phyloP scores from a whole-genome alignment of 2,797 vertebrate genomes.

The Tauraco hartlaubi region DNA sequence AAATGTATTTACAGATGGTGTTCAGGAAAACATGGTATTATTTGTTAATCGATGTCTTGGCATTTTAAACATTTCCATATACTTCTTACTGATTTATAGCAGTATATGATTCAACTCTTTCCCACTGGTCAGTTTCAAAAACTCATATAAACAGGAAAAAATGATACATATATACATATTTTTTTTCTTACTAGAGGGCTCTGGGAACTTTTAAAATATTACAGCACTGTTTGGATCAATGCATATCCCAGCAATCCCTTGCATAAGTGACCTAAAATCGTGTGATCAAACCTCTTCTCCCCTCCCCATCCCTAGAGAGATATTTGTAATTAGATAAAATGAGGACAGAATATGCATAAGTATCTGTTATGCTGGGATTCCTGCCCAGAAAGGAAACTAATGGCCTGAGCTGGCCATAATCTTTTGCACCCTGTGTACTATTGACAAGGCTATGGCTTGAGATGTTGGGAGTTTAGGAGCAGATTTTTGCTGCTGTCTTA shows the following conservation, averaged over 20 bases:
- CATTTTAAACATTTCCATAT: constrained; percentile 33
- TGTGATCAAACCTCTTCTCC: constrained; percentile 74
- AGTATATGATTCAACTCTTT: constrained; percentile 6
- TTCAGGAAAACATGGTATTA: background rate
- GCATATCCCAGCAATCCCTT: constrained; percentile 58
- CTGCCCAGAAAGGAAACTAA: constrained; percentile 80
- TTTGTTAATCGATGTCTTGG: background rate
- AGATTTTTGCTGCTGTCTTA: constrained; percentile 11
- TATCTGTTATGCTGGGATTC: constrained; percentile 80
- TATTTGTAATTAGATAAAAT: constrained; percentile 82
- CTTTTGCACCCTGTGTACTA: constrained; percentile 52
- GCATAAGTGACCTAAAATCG: constrained; percentile 76
- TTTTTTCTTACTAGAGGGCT: background rate
- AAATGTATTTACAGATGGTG: background rate
- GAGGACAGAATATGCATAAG: constrained; percentile 80
- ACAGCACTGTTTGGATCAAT: constrained; percentile 46
- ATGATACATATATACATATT: accelerated
- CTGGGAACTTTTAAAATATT: constrained; percentile 56
- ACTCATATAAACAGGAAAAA: constrained; percentile 31
- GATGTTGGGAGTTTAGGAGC: background rate
- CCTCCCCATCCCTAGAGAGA: constrained; percentile 70
- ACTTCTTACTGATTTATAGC: constrained; percentile 23
- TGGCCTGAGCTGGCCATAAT: constrained; percentile 61
- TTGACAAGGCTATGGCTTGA: constrained; percentile 52
- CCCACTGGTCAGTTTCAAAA: background rate